These are phyloP conservation scores for Catamblyrhynchus diadema DNA, from an alignment of 2,797 vertebrate genomes.

Conservation along the genomic window DNA sequence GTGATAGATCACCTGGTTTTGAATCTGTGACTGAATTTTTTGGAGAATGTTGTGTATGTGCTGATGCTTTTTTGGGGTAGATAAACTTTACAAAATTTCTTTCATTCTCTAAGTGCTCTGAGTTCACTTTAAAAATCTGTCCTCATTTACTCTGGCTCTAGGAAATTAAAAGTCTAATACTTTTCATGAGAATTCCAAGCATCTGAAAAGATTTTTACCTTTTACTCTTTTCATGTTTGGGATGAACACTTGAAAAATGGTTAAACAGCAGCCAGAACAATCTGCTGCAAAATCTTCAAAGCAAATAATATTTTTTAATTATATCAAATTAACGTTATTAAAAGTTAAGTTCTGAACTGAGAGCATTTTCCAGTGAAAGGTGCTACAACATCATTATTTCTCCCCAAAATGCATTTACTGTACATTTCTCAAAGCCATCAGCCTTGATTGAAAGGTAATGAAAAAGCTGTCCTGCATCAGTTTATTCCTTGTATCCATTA, in stretches of 20 bases:
- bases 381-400: conserved; percentile 92
- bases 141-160: background rate
- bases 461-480: conserved; percentile 99
- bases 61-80: background rate
- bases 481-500: conserved; percentile 99
- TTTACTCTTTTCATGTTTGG: background rate
- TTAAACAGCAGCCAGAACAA: conserved; percentile 73
- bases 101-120: background rate
- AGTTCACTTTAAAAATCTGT: background rate
- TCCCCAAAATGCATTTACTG: conserved; percentile 87
- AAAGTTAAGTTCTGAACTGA: conserved; percentile 80
- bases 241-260: conserved; percentile 55
- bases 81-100: background rate
- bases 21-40: background rate
- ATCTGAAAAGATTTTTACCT: background rate
- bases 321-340: conserved; percentile 80
- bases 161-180: background rate
- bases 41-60: background rate
- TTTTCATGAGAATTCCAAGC: background rate
- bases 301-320: conserved; percentile 80
- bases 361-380: conserved; percentile 80
- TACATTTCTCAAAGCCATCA: conserved; percentile 94
- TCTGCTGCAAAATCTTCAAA: conserved; percentile 72
- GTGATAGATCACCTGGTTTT: background rate
- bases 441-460: conserved; percentile 99